Conservation (phyloP, 2,888 invertebrate genomes). For the Meloe dianella region DNA sequence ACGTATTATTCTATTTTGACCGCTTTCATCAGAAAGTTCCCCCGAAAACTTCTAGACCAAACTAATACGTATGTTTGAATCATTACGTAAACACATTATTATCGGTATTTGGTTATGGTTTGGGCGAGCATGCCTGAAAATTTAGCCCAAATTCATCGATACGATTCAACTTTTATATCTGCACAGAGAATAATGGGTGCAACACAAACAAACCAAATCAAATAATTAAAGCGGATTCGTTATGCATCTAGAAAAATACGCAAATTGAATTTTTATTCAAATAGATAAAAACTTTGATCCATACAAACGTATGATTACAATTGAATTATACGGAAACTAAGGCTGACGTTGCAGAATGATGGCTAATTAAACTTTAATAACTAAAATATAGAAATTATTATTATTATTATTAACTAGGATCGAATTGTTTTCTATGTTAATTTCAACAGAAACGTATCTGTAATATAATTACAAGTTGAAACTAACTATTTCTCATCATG, state of each 20-base stretch:
- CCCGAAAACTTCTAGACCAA: not conserved
- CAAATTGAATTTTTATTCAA: too few relatives aligned
- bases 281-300: not conserved
- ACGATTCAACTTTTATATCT: not conserved
- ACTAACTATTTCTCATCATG: not conserved
- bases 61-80: constrained; percentile 9
- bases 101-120: constrained; percentile 24
- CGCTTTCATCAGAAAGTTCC: constrained; percentile 5
- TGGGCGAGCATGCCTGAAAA: constrained; percentile 20
- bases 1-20: constrained; percentile 30
- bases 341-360: not conserved
- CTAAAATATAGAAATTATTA: not conserved
- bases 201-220: not conserved
- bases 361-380: constrained; percentile 2
- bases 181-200: not conserved
- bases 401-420: not conserved
- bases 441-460: not conserved
- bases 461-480: not conserved
- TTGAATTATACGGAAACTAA: not conserved
- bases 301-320: not conserved
- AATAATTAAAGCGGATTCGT: not conserved
- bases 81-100: constrained; percentile 27
- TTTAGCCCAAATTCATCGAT: constrained; percentile 14
- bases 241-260: not conserved
- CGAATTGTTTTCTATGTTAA: not conserved